These are phyloP conservation scores for Drosophila neoperkinsi DNA, from an alignment of 2,888 invertebrate genomes.

Conservation along the genomic window DNA sequence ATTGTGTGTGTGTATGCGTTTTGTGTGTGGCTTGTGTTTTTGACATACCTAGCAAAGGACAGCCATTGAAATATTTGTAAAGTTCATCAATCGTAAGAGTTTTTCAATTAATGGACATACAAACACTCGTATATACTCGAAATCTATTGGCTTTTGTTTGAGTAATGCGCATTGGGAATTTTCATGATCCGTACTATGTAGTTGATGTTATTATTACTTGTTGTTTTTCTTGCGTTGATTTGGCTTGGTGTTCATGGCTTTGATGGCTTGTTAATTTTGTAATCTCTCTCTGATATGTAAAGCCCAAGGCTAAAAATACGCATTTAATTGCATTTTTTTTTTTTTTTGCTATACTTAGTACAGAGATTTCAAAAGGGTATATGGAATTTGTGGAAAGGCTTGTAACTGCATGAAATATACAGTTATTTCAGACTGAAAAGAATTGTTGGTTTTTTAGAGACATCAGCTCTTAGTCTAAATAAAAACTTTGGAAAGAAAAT, in stretches of 20 bases:
- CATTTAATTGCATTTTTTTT: constrained; percentile 52
- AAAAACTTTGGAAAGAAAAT: background rate
- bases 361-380: background rate
- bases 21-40: constrained; percentile 50
- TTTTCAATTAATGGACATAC: constrained; percentile 58
- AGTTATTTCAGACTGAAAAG: background rate
- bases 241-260: constrained; percentile 18
- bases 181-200: constrained; percentile 25
- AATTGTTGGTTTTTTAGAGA: background rate
- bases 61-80: constrained; percentile 61
- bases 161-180: constrained; percentile 46
- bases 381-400: background rate
- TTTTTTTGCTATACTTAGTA: background rate
- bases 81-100: constrained; percentile 60
- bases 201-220: constrained; percentile 1
- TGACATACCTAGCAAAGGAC: constrained; percentile 53
- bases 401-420: background rate
- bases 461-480: background rate
- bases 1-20: constrained; percentile 7
- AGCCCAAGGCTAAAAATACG: constrained; percentile 34
- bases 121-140: constrained; percentile 7
- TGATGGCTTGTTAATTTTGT: constrained; percentile 49
- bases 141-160: constrained; percentile 59
- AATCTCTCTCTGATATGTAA: constrained; percentile 16
- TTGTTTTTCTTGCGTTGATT: constrained; percentile 8